These are phyloP conservation scores for Pemphredon lugubris DNA, from an alignment of 2,888 invertebrate genomes.

Conservation along the genomic window DNA sequence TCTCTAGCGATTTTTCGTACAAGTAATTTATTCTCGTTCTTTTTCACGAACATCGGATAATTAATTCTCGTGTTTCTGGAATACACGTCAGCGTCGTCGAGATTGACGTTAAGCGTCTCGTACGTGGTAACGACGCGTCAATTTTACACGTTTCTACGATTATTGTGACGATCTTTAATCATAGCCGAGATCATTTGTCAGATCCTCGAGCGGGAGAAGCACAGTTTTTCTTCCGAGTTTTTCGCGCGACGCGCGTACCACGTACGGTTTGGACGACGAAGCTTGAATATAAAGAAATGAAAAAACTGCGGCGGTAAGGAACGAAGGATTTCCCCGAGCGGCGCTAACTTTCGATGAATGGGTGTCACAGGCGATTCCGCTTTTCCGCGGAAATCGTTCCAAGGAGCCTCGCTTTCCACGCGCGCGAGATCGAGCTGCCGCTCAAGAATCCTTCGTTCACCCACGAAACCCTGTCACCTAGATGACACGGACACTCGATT, in stretches of 20 bases:
- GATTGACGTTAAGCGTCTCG: background rate
- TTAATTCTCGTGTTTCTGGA: too few relatives aligned
- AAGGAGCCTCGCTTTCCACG: background rate
- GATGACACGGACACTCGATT: conserved; percentile 38
- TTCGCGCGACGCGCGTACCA: conserved; percentile 6
- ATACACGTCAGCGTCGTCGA: conserved; percentile 1
- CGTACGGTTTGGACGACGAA: conserved; percentile 11
- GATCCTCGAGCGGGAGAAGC: too few relatives aligned
- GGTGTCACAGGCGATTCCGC: conserved; percentile 1
- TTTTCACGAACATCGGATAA: background rate
- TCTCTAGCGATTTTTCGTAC: too few relatives aligned
- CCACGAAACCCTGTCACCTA: background rate
- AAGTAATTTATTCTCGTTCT: conserved; percentile 13
- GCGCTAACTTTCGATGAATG: background rate
- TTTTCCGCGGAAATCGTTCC: too few relatives aligned
- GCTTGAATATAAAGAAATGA: background rate
- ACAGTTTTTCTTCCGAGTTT: background rate
- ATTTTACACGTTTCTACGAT: background rate
- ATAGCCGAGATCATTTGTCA: background rate
- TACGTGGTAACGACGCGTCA: conserved; percentile 7
- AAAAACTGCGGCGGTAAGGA: conserved; percentile 1
- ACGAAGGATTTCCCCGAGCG: conserved; percentile 30
- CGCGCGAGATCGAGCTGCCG: conserved; percentile 10
- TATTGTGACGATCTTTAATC: background rate
- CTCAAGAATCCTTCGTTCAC: conserved; percentile 19